Conservation (phyloP, 2,888 invertebrate genomes). For the Linyphia triangularis region DNA sequence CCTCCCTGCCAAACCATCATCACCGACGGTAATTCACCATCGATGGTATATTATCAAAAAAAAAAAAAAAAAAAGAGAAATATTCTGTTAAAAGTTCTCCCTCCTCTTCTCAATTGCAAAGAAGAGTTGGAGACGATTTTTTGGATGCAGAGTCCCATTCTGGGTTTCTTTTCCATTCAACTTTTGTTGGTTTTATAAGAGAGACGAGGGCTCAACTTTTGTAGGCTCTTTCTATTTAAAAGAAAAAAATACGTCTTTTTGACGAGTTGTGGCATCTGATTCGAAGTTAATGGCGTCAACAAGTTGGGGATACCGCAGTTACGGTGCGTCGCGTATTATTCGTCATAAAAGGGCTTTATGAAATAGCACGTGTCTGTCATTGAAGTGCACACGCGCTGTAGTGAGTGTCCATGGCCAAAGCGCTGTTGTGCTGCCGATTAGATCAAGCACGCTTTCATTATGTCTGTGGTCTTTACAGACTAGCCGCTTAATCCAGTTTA, state of each 20-base stretch:
- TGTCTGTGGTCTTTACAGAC: background rate
- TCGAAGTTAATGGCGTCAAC: conserved; percentile 69
- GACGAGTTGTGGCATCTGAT: conserved; percentile 49
- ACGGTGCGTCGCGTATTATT: too few relatives aligned
- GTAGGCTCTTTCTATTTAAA: background rate
- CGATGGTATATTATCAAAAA: conserved; percentile 13
- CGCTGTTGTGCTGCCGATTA: background rate
- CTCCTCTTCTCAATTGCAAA: background rate
- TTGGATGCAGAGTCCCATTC: conserved; percentile 50
- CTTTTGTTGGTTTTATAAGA: background rate
- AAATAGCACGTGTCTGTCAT: conserved; percentile 20
- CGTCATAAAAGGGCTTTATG: conserved; percentile 22
- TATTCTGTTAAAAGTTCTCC: conserved; percentile 20
- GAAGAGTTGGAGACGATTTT: conserved; percentile 70
- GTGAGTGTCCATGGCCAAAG: background rate
- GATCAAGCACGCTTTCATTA: background rate
- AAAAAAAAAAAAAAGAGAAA: background rate
- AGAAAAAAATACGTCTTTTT: conserved; percentile 38
- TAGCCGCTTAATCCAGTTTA: background rate
- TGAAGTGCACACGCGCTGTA: background rate
- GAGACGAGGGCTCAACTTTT: background rate
- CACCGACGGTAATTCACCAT: conserved; percentile 7
- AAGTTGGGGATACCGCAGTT: conserved; percentile 33
- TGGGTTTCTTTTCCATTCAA: background rate
- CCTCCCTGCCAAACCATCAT: too few relatives aligned